phyloP scores from a whole-genome alignment of 2,113 vertebrate genomes.

The Strix aluco region DNA sequence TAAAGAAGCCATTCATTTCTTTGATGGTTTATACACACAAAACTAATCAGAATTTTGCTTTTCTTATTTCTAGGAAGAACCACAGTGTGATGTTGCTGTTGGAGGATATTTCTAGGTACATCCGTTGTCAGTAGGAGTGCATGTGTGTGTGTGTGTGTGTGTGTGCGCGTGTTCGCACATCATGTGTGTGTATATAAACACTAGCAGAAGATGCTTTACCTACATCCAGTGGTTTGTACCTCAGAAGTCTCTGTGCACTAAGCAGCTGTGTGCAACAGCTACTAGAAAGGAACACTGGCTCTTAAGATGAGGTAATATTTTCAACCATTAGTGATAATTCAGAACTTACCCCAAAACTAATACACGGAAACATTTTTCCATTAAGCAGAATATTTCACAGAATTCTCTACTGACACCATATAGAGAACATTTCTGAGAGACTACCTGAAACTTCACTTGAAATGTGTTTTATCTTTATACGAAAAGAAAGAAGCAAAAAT shows the following conservation, averaged over 20 bases:
- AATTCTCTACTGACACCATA: constrained; percentile 2
- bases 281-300: constrained; percentile 51
- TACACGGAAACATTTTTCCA: constrained; percentile 69
- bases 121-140: constrained; percentile 59
- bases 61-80: constrained; percentile 78
- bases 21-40: constrained; percentile 41
- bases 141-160: neutral
- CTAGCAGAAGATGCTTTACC: constrained; percentile 38
- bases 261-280: neutral
- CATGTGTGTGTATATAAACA: neutral
- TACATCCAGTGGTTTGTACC: constrained; percentile 15
- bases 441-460: neutral
- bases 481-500: neutral
- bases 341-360: constrained; percentile 49
- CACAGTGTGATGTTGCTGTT: constrained; percentile 44
- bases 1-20: constrained; percentile 38
- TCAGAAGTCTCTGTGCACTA: neutral
- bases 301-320: neutral
- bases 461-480: neutral
- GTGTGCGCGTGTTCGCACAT: neutral
- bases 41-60: constrained; percentile 46
- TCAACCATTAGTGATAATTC: neutral
- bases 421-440: constrained; percentile 6
- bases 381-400: constrained; percentile 65
- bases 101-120: constrained; percentile 76